phyloP scores from a whole-genome alignment of 2,888 invertebrate genomes.

The Melanostoma scalare region DNA sequence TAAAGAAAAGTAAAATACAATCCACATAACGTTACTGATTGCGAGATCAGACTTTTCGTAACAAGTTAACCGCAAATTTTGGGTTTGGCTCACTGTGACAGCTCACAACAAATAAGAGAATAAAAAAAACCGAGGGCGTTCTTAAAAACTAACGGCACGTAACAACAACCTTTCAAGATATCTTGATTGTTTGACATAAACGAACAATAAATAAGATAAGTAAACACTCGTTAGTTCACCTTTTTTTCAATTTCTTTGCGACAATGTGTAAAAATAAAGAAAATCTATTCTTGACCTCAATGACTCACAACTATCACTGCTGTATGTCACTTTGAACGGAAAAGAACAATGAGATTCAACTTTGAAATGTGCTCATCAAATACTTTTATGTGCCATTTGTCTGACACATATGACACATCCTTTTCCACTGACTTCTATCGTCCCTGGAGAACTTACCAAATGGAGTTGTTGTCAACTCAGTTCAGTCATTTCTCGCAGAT shows the following conservation, averaged over 20 bases:
- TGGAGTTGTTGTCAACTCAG: constrained; percentile 20
- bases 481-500: constrained; percentile 18
- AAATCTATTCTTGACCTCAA: constrained; percentile 28
- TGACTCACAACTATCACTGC: constrained; percentile 9
- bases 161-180: no score
- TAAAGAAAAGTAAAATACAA: no score
- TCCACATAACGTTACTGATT: no score
- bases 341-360: constrained; percentile 12
- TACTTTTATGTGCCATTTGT: constrained; percentile 18
- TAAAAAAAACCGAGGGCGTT: no score
- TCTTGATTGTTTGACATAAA: no score
- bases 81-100: no score
- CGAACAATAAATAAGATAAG: no score
- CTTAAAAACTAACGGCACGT: no score
- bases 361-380: constrained; percentile 29
- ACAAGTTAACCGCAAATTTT: no score
- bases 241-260: constrained; percentile 2
- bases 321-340: constrained; percentile 6
- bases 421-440: background rate
- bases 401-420: constrained; percentile 13
- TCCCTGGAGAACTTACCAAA: constrained; percentile 18
- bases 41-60: no score
- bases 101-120: no score
- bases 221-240: no score
- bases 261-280: background rate